Percentiles rank a stretch among this genome's conserved stretches.
These are phyloP conservation scores for Monomorium pharaonis DNA, from an alignment of 1,140 invertebrate genomes.

Conservation along the genomic window DNA sequence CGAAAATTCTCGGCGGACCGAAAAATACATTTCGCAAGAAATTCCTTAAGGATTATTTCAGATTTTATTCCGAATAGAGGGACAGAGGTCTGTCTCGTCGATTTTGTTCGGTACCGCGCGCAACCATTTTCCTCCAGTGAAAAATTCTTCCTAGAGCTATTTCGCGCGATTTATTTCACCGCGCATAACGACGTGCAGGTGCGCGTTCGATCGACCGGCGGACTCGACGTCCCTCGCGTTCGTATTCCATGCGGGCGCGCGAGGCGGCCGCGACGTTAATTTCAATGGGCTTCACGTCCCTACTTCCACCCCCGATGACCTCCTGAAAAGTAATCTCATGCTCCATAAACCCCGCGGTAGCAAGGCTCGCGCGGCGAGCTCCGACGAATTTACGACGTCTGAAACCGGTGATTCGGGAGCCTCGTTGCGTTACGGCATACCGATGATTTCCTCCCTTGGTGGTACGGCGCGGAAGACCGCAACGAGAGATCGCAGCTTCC, in stretches of 20 bases:
- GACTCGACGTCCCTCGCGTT: conserved; percentile 21
- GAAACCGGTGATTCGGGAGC: conserved; percentile 67
- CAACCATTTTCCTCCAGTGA: neutral
- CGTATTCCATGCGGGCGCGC: conserved; percentile 35
- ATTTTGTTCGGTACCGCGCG: neutral
- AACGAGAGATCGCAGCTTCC: conserved; percentile 6
- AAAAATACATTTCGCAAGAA: neutral
- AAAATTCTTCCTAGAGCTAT: neutral
- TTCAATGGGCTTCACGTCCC: conserved; percentile 49
- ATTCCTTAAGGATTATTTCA: neutral
- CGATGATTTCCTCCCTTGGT: conserved; percentile 47
- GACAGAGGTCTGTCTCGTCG: neutral
- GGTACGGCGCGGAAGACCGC: neutral
- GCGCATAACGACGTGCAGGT: conserved; percentile 46
- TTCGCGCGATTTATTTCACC: conserved; percentile 45
- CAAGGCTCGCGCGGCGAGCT: conserved; percentile 58
- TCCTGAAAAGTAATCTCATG: conserved; percentile 76
- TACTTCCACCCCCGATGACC: conserved; percentile 60
- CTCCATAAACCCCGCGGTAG: conserved; percentile 71
- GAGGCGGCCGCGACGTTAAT: conserved; percentile 38
- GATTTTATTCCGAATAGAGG: neutral
- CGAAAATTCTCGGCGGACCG: neutral
- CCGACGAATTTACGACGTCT: conserved; percentile 72
- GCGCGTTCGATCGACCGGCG: conserved; percentile 37
- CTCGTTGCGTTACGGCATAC: conserved; percentile 60